Conservation (phyloP, 2,113 vertebrate genomes). For the Henicopernis longicauda region DNA sequence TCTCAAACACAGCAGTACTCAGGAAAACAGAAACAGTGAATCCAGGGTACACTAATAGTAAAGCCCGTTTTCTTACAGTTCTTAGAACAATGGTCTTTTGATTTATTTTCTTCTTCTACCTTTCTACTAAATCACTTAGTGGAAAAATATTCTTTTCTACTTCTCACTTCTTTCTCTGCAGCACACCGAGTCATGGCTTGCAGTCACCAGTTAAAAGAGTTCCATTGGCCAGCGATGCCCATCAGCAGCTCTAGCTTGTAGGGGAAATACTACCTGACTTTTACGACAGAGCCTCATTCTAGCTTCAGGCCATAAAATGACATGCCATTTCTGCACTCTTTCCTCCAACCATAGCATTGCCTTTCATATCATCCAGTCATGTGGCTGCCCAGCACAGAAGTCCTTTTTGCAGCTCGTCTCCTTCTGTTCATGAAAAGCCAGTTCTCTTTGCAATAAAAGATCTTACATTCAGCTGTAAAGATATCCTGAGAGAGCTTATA, state of each 20-base stretch:
- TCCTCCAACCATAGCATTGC: not conserved
- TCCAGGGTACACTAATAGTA: not conserved
- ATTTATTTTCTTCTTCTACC: not conserved
- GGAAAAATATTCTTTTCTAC: not conserved
- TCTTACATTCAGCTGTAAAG: not conserved
- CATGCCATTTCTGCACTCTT: not conserved
- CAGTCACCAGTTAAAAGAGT: not conserved
- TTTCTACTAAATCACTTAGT: not conserved
- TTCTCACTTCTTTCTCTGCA: not conserved
- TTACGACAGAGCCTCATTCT: not conserved
- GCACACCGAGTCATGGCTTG: not conserved
- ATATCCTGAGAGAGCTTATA: not conserved
- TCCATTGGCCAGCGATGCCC: not conserved
- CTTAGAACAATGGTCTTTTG: not conserved
- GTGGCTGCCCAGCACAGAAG: not conserved
- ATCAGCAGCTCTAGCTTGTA: not conserved
- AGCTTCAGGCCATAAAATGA: not conserved
- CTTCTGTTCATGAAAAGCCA: not conserved
- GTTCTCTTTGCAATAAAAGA: not conserved
- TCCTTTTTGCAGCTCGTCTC: not conserved
- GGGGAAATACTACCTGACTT: not conserved
- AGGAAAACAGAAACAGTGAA: not conserved
- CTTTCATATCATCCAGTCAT: not conserved
- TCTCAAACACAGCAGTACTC: not conserved
- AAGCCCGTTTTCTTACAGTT: not conserved